Evolutionary conservation across 2,888 invertebrate genomes (phyloP).

Genomic region (Caenorhabditis angaria): DNA sequence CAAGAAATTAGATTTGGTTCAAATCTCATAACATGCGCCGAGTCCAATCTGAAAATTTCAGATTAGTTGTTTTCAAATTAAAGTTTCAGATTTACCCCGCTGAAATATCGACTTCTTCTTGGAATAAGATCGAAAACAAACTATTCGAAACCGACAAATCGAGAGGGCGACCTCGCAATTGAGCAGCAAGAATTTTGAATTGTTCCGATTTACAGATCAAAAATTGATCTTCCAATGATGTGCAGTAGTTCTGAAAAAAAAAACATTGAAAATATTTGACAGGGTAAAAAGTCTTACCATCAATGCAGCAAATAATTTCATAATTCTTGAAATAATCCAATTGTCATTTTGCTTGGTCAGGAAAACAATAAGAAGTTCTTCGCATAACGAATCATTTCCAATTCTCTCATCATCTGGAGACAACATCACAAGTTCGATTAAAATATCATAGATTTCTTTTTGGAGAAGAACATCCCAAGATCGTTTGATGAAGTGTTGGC

Average conservation of each 20-base stretch:
- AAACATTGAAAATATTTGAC: too few species aligned
- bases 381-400: neutral
- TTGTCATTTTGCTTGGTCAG: neutral
- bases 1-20: slow-evolving; percentile 57
- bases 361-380: slow-evolving; percentile 5
- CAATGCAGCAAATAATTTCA: slow-evolving; percentile 23
- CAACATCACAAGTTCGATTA: slow-evolving; percentile 7
- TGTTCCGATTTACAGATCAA: slow-evolving; percentile 28
- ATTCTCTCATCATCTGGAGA: slow-evolving; percentile 7
- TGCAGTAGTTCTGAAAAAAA: slow-evolving; percentile 27
- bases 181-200: slow-evolving; percentile 63
- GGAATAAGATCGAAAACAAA: slow-evolving; percentile 64
- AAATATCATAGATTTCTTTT: slow-evolving; percentile 9
- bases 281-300: too few species aligned
- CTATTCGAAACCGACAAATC: slow-evolving; percentile 58
- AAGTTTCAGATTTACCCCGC: slow-evolving; percentile 53
- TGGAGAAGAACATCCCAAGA: neutral
- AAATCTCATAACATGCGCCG: slow-evolving; percentile 56
- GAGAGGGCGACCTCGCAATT: slow-evolving; percentile 54
- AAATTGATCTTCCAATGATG: slow-evolving; percentile 21
- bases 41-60: slow-evolving; percentile 55
- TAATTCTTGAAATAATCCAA: slow-evolving; percentile 15
- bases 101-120: slow-evolving; percentile 61
- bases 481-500: neutral
- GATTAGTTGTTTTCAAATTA: neutral